A percentile compares a stretch with the other conserved stretches of the same genome.
phyloP scores from a whole-genome alignment of 2,888 invertebrate genomes.

The Amphipyra tragopoginis region DNA sequence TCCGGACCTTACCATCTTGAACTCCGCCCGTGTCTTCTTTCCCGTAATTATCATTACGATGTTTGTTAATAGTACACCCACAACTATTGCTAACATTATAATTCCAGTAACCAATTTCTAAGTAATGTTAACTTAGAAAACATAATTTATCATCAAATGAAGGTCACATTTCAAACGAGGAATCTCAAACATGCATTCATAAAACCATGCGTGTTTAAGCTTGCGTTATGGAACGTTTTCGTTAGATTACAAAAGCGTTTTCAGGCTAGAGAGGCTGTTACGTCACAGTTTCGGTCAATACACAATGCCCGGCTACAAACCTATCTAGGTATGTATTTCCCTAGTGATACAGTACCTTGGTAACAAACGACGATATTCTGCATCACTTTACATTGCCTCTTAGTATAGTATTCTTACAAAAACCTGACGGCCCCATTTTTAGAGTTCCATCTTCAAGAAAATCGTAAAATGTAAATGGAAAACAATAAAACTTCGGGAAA shows the following conservation, averaged over 20 bases:
- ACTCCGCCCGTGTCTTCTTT: background rate
- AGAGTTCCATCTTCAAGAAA: conserved; percentile 18
- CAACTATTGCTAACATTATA: too few species aligned
- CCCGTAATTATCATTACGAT: too few species aligned
- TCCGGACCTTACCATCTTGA: background rate
- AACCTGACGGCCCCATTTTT: conserved; percentile 24
- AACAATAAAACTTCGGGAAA: conserved; percentile 37
- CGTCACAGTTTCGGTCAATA: conserved; percentile 47
- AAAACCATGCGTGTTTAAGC: conserved; percentile 16
- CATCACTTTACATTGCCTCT: conserved; percentile 26
- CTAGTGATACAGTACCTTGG: conserved; percentile 28
- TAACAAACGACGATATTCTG: conserved; percentile 14
- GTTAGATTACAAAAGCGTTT: conserved; percentile 27
- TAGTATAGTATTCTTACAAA: conserved; percentile 14
- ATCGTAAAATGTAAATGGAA: conserved; percentile 54
- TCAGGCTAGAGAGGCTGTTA: conserved; percentile 25
- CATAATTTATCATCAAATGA: background rate
- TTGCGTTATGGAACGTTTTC: conserved; percentile 9
- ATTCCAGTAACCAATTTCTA: background rate
- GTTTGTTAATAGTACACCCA: too few species aligned
- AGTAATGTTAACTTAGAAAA: background rate
- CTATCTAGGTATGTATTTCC: conserved; percentile 27
- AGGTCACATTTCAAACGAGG: conserved; percentile 6
- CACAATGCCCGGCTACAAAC: conserved; percentile 19
- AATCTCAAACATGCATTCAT: conserved; percentile 12